phyloP scores from a whole-genome alignment of 2,888 invertebrate species.

The Chymomyza caudatula region DNA sequence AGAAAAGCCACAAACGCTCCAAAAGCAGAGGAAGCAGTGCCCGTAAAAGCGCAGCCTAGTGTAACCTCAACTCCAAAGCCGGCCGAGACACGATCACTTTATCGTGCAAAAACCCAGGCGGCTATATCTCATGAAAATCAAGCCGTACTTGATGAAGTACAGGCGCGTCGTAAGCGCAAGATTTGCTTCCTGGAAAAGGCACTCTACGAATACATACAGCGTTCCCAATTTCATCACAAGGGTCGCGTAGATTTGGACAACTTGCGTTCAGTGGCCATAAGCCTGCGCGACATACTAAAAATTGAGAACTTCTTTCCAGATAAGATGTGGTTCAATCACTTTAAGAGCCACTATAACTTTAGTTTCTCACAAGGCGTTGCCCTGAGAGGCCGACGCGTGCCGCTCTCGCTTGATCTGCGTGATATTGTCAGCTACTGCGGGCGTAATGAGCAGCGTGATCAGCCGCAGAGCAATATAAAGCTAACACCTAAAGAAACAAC shows the following conservation, averaged over 20 bases:
- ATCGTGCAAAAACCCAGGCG: constrained; percentile 56
- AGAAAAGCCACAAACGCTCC: constrained; percentile 28
- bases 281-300: constrained; percentile 67
- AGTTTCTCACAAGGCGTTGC: constrained; percentile 50
- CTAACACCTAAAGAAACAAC: constrained; percentile 55
- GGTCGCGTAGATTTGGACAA: constrained; percentile 53
- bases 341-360: constrained; percentile 58
- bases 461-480: constrained; percentile 46
- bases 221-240: constrained; percentile 70
- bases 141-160: constrained; percentile 58
- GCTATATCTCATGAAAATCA: constrained; percentile 54
- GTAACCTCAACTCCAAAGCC: constrained; percentile 8
- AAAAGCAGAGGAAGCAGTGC: constrained; percentile 3
- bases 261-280: constrained; percentile 58
- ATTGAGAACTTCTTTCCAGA: constrained; percentile 72
- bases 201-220: constrained; percentile 71
- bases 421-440: constrained; percentile 74
- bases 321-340: constrained; percentile 64
- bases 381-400: constrained; percentile 47
- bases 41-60: background rate
- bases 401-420: constrained; percentile 66
- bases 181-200: constrained; percentile 72
- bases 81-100: constrained; percentile 42
- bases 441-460: constrained; percentile 60
- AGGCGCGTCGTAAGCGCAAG: constrained; percentile 65